Percentiles rank a stretch among this genome's conserved stretches.
Conservation (phyloP, 2,888 invertebrate species). For the Thera obeliscata region DNA sequence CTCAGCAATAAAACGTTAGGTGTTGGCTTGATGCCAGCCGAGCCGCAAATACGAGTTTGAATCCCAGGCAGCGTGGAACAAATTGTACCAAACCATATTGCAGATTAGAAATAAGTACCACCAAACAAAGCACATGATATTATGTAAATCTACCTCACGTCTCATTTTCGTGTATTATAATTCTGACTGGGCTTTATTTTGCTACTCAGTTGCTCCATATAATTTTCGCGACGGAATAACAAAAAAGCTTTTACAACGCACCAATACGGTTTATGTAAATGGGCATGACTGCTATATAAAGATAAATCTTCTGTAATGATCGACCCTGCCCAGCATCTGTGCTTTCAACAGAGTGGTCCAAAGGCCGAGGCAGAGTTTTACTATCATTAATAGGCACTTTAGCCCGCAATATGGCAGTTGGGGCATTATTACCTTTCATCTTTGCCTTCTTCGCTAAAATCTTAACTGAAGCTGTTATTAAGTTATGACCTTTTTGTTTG, state of each 20-base stretch:
- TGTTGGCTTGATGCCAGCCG: constrained; percentile 18
- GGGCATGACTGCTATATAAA: constrained; percentile 21
- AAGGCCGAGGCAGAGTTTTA: constrained; percentile 32
- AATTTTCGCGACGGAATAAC: constrained; percentile 28
- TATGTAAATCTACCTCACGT: constrained; percentile 27
- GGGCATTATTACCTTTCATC: constrained; percentile 21
- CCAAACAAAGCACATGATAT: constrained; percentile 23
- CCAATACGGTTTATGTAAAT: constrained; percentile 34
- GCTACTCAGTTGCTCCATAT: constrained; percentile 21
- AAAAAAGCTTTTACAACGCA: constrained; percentile 25
- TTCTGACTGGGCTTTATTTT: constrained; percentile 25
- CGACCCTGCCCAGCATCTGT: constrained; percentile 36
- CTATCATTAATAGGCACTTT: constrained; percentile 32
- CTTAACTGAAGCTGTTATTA: neutral
- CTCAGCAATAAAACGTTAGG: constrained; percentile 13
- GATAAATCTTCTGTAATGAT: constrained; percentile 42
- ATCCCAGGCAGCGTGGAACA: constrained; percentile 18
- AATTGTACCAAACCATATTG: constrained; percentile 20
- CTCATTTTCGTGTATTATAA: constrained; percentile 28
- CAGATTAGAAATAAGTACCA: constrained; percentile 23
- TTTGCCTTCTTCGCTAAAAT: constrained; percentile 7
- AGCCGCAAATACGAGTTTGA: constrained; percentile 18
- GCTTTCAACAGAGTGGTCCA: constrained; percentile 32
- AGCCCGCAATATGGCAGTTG: constrained; percentile 24
- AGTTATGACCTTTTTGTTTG: neutral